Base-by-base conservation (phyloP, 2,888 invertebrate genomes). In the Sphinx pinastri region DNA sequence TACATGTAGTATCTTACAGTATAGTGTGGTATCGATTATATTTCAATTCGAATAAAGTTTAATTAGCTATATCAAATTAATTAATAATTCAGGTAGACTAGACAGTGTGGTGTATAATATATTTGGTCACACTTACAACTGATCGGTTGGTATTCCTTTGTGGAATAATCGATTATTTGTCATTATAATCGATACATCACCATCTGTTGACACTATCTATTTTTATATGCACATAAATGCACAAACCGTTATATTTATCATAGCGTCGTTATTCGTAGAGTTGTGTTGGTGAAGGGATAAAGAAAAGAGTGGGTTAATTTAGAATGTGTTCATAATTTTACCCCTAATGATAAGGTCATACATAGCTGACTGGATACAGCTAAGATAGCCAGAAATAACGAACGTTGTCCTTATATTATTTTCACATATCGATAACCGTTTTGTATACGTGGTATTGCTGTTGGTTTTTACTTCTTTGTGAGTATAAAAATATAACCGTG, bases 261-360 rank as follows among this genome's bases (percentile, higher is more conserved):
- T 49, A 49, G 63, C 63, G 49, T 63, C 63, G 63, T 49, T 63
- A 63, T 63, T 63, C 63, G 47, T 63, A 49, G 47, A 47, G 12
- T 2, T 5, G 60, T 63, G 16, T 47, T 25, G 38, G 19, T 63
- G 7, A 47, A 19, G 47, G 7, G 47, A 19, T 7, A 2, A 47
- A 63, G 19, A 47, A 7, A 47, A 63, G 6, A 19, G 13, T 38
- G 19, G 49, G 19, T 19, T 19, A 7, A 19, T 49, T 58, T 14
- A 47, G 2, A n/a, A 12, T 47, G 45, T 47, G n/a, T 16, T 60
- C 59, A 47, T 13, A 38, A 38, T 38, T 25, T 25, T 38, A 38
- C 38, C 6, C 38, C 38, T 5, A 38, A 38, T 5, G 8, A 5
- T 38, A 8, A 7, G 38, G 38, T 38, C 38, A 38, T 38, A 38